Evolutionary conservation across 2,113 vertebrate species (phyloP).

Genomic region (Paradoxurus hermaphroditus): DNA sequence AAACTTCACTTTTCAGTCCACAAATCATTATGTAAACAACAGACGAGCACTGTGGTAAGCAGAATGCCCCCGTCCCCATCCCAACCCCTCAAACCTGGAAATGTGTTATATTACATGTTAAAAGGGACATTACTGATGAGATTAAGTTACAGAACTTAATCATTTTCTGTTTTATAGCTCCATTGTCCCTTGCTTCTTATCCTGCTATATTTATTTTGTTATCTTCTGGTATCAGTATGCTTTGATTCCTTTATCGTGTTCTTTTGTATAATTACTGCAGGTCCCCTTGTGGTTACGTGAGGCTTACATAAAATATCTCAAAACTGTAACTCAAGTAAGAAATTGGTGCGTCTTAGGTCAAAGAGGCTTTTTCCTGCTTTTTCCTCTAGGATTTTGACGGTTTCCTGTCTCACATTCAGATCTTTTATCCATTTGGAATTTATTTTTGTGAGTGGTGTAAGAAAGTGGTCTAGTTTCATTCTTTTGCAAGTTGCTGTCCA

Average conservation of each 20-base stretch:
- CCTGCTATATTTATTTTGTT: background rate
- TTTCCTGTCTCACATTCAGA: no score
- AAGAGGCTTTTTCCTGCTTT: no score
- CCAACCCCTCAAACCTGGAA: background rate
- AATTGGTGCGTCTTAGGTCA: no score
- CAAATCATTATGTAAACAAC: background rate
- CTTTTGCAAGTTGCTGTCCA: no score
- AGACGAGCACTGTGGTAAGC: background rate
- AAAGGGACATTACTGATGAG: background rate
- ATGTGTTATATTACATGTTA: background rate
- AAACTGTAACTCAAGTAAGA: no score
- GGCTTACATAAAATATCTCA: background rate
- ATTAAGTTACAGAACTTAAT: background rate
- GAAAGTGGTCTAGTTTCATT: no score
- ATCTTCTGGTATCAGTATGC: background rate
- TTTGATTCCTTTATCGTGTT: background rate
- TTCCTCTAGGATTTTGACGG: no score
- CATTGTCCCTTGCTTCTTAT: background rate
- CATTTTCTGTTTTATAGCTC: background rate
- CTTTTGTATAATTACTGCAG: background rate
- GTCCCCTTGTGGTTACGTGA: background rate
- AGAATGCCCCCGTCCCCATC: background rate
- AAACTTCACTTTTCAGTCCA: background rate
- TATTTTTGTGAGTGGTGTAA: no score
- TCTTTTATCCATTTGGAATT: no score